Percentiles rank a stretch among this genome's conserved stretches.
These are phyloP conservation scores for Salvator merianae DNA, from an alignment of 2,113 vertebrate genomes.

Conservation along the genomic window DNA sequence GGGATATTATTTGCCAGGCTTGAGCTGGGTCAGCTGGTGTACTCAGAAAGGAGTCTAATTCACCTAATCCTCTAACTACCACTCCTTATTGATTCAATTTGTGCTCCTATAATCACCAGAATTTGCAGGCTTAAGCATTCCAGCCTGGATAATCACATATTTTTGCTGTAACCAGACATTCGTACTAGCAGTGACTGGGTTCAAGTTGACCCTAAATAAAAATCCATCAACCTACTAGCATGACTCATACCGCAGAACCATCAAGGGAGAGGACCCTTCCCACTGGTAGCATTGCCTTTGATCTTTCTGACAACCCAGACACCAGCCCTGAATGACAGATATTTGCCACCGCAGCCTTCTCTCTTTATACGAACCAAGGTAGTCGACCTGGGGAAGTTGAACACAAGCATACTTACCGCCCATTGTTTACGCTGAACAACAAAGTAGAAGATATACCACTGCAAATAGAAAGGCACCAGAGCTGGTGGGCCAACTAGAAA, in stretches of 20 bases:
- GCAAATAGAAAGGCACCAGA: slow-evolving; percentile 80
- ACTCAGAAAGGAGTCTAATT: not conserved
- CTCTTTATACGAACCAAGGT: too few species aligned
- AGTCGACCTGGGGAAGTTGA: not conserved
- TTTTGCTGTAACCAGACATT: not conserved
- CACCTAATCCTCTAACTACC: not conserved
- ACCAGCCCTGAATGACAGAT: too few species aligned
- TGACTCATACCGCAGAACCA: too few species aligned
- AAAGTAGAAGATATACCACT: slow-evolving; percentile 86
- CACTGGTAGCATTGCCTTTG: too few species aligned
- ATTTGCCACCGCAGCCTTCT: too few species aligned
- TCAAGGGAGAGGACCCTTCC: too few species aligned
- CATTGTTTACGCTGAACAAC: slow-evolving; percentile 77
- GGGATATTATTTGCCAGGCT: not conserved
- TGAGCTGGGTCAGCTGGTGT: not conserved
- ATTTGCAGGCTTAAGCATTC: not conserved
- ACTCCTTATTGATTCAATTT: not conserved
- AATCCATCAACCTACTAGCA: too few species aligned
- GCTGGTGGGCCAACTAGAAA: slow-evolving; percentile 82
- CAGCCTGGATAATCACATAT: not conserved
- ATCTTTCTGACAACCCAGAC: too few species aligned
- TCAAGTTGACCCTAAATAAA: not conserved
- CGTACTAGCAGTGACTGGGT: not conserved
- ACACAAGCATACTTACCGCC: slow-evolving; percentile 72
- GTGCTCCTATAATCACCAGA: not conserved